Conservation (phyloP, 2,888 invertebrate species). For the Stictocephala bisonia region DNA sequence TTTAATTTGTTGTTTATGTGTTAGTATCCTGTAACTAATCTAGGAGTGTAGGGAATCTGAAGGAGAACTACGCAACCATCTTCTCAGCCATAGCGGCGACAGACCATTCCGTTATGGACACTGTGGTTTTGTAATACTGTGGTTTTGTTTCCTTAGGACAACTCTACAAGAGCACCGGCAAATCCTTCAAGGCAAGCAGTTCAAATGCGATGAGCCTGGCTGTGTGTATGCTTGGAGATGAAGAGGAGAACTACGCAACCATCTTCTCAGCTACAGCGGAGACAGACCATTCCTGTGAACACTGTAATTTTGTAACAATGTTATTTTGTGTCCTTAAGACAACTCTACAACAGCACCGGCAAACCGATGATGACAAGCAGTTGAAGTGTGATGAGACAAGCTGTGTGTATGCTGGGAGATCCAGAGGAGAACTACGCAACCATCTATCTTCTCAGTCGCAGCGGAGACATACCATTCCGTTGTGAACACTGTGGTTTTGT, state of each 20-base stretch:
- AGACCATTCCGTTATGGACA: constrained; percentile 72
- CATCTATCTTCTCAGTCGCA: constrained; percentile 66
- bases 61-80: constrained; percentile 69
- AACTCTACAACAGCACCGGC: no score
- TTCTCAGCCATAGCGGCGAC: constrained; percentile 67
- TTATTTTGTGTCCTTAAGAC: no score
- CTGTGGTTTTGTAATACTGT: no score
- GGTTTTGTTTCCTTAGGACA: no score
- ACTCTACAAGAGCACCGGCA: background rate
- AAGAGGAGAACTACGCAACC: constrained; percentile 68
- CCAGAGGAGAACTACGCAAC: background rate
- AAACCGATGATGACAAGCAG: no score
- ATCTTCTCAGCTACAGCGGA: constrained; percentile 69
- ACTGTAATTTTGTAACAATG: no score
- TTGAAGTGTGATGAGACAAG: constrained; percentile 44
- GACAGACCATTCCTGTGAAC: constrained; percentile 70
- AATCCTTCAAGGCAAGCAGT: background rate
- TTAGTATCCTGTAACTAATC: no score
- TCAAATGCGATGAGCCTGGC: constrained; percentile 63
- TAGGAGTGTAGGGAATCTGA: constrained; percentile 69
- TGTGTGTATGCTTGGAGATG: constrained; percentile 71
- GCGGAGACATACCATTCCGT: constrained; percentile 66
- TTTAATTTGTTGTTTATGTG: no score
- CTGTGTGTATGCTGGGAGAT: constrained; percentile 1
- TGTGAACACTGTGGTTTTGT: constrained; percentile 72